These are phyloP conservation scores for Trissoscelio sp. DNA, from an alignment of 2,888 invertebrate species.

Conservation along the genomic window DNA sequence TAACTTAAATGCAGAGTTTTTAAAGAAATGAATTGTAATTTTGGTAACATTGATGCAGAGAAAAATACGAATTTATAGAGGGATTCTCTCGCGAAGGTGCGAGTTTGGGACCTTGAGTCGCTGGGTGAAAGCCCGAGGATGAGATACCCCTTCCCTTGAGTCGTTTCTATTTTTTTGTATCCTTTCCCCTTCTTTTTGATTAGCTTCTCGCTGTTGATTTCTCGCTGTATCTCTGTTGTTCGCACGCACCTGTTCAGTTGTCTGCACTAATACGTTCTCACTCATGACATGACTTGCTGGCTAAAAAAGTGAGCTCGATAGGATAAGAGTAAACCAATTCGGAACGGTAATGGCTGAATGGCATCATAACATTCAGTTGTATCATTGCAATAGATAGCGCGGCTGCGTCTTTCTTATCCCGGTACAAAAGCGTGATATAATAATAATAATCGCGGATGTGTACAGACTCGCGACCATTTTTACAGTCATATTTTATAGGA, in stretches of 20 bases:
- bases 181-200: conserved; percentile 62
- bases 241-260: conserved; percentile 50
- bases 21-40: too few relatives aligned
- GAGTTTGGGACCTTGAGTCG: conserved; percentile 75
- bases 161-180: conserved; percentile 22
- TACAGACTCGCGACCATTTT: conserved; percentile 75
- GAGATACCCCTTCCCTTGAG: conserved; percentile 56
- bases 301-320: neutral
- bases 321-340: conserved; percentile 38
- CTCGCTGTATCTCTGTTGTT: conserved; percentile 50
- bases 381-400: conserved; percentile 29
- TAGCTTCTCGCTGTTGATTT: conserved; percentile 15
- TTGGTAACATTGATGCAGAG: too few relatives aligned
- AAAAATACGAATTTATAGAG: conserved; percentile 31
- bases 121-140: conserved; percentile 77
- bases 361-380: conserved; percentile 33
- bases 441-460: conserved; percentile 67
- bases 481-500: conserved; percentile 79
- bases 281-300: neutral
- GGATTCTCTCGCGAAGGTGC: conserved; percentile 68
- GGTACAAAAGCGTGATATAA: conserved; percentile 68
- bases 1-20: too few relatives aligned
- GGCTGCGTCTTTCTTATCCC: conserved; percentile 56
- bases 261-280: conserved; percentile 16
- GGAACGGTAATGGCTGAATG: conserved; percentile 43